Percentiles rank a stretch among this genome's conserved stretches.
These are phyloP conservation scores for Pachycephala philippinensis DNA, from an alignment of 2,113 vertebrate genomes.

Conservation along the genomic window DNA sequence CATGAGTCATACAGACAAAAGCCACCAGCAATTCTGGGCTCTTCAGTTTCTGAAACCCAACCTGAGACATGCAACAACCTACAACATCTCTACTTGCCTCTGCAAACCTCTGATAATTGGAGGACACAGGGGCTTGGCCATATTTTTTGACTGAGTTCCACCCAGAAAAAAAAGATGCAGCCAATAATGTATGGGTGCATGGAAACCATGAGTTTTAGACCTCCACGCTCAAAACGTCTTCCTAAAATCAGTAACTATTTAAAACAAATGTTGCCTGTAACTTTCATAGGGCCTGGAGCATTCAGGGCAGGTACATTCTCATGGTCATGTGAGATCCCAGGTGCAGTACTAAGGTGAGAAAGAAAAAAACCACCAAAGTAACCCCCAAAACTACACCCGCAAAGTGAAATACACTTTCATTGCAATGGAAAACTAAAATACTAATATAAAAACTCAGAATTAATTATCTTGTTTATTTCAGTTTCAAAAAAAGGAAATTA, in stretches of 20 bases:
- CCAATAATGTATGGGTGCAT: background rate
- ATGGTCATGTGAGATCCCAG: background rate
- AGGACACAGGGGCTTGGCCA: background rate
- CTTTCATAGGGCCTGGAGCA: background rate
- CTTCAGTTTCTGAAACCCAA: background rate
- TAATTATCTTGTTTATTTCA: background rate
- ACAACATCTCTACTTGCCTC: background rate
- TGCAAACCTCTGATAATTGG: background rate
- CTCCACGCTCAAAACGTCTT: background rate
- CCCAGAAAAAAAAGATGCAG: background rate
- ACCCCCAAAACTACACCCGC: background rate
- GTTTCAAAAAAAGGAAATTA: background rate
- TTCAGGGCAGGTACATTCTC: background rate
- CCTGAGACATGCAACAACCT: rapidly evolving
- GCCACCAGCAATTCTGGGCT: background rate
- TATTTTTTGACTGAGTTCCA: background rate
- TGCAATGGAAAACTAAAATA: background rate
- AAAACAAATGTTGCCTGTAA: background rate
- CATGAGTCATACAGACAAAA: background rate
- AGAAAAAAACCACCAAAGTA: background rate
- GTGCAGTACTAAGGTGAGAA: background rate
- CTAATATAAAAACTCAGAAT: background rate
- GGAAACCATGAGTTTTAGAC: background rate
- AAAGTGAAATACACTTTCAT: background rate
- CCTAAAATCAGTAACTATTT: background rate